Evolutionary conservation across 2,888 invertebrate genomes (phyloP), one percentile per base, ranked within the genome.

Genomic region (Sepiola atlantica): DNA sequence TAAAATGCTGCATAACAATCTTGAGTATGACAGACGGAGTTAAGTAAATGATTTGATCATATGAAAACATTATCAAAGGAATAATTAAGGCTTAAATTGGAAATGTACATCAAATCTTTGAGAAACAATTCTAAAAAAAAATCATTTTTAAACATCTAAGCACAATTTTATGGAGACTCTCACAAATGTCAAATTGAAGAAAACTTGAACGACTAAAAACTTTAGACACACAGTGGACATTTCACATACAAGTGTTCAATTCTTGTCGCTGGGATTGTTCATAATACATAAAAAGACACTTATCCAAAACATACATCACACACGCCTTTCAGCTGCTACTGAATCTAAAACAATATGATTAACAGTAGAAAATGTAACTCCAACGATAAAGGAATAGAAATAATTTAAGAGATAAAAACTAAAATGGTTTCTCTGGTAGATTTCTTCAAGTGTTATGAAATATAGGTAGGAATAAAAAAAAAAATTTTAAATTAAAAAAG

Each of bases 161-260:
- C 0, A 32, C 16, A 32, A n/a, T 77, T 77, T 77, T 77, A n/a
- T 77, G n/a, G n/a, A 77, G n/a, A 77, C n/a, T 77, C n/a, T 77
- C 77, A 77, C n/a, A 77, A 77, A 77, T 77, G n/a, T 14, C 14
- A 77, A 32, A 77, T 77, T n/a, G 14, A n/a, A 77, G n/a, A 32
- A 32, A 28, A 77, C 2, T 77, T 21, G 14, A 24, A 77, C 28
- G 28, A 77, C 14, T 77, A 77, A 77, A 77, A 77, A 77, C 77
- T 77, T 77, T 24, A 77, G 77, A 77, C 77, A 12, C 18, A 77
- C n/a, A 77, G 77, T 77, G 77, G 77, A 77, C 77, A 77, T 32
- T 77, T 77, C 32, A 77, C 77, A 77, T 77, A n/a, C 77, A 77
- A 77, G 16, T 77, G 77, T 77, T 77, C 77, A 77, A 77, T 77